These are phyloP conservation scores for Lutjanus erythropterus DNA, from an alignment of 2,113 vertebrate genomes.

Conservation along the genomic window DNA sequence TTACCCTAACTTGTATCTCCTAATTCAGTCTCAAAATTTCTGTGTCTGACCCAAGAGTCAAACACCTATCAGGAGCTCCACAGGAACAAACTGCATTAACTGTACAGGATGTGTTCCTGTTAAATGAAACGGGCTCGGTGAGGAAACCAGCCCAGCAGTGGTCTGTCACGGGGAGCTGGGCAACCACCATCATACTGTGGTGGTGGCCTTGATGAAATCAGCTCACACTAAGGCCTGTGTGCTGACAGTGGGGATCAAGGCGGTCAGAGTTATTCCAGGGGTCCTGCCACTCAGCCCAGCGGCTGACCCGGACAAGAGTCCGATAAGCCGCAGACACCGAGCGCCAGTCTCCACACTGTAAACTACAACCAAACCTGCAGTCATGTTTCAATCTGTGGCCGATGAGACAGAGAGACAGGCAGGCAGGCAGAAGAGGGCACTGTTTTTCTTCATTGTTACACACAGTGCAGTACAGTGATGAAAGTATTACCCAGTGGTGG, in stretches of 20 bases:
- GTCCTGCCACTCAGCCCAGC: conserved; percentile 58
- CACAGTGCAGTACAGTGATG: not conserved
- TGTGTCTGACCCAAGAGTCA: conserved; percentile 8
- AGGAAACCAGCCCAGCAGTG: conserved; percentile 61
- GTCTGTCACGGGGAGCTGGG: conserved; percentile 31
- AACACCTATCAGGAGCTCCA: conserved; percentile 18
- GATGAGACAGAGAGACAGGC: conserved; percentile 6
- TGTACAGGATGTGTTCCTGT: conserved; percentile 25
- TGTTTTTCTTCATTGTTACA: conserved; percentile 58
- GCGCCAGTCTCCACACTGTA: conserved; percentile 52
- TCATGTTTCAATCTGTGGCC: conserved; percentile 63
- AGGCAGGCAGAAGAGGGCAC: conserved; percentile 76
- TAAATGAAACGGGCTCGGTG: conserved; percentile 56
- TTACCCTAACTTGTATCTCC: too few relatives aligned
- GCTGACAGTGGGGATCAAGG: conserved; percentile 81
- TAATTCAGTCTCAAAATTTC: too few relatives aligned
- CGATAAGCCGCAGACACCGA: conserved; percentile 68
- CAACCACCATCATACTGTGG: conserved; percentile 31
- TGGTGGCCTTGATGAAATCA: conserved; percentile 75
- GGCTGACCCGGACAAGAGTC: conserved; percentile 70
- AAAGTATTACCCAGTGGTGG: too few relatives aligned
- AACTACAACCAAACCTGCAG: conserved; percentile 40
- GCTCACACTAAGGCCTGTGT: conserved; percentile 65
- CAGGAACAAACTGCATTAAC: conserved; percentile 50
- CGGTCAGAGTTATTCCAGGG: conserved; percentile 70